Evolutionary conservation across 2,113 vertebrate genomes (phyloP).

Genomic region (Aix galericulata): DNA sequence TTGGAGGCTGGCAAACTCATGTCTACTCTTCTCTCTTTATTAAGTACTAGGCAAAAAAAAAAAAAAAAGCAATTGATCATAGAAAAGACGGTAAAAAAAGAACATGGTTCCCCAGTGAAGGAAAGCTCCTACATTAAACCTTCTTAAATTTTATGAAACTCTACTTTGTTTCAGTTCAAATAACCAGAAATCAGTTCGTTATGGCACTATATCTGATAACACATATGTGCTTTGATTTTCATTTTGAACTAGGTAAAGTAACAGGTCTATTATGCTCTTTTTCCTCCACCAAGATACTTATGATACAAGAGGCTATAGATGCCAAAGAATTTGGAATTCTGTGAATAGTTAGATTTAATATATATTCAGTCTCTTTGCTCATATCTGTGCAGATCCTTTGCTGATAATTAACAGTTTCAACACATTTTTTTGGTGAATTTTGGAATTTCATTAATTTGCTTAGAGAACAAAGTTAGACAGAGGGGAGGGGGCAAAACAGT

Average conservation of each 20-base stretch:
- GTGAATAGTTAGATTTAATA: not conserved
- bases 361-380: not conserved
- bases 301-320: not conserved
- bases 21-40: not conserved
- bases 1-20: not conserved
- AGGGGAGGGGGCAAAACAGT: accelerated
- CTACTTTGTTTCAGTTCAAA: not conserved
- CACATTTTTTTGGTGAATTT: not conserved
- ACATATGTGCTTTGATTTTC: not conserved
- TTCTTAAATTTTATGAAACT: not conserved
- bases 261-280: not conserved
- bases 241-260: not conserved
- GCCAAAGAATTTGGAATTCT: not conserved
- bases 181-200: not conserved
- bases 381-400: not conserved
- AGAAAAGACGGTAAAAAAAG: not conserved
- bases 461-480: not conserved
- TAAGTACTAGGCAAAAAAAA: not conserved
- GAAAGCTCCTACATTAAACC: not conserved
- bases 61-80: not conserved
- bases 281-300: not conserved
- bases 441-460: not conserved
- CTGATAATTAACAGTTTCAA: not conserved
- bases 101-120: not conserved
- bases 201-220: not conserved